Evolutionary conservation across 2,797 vertebrate genomes (phyloP).

Genomic region (Clarias fuscus): DNA sequence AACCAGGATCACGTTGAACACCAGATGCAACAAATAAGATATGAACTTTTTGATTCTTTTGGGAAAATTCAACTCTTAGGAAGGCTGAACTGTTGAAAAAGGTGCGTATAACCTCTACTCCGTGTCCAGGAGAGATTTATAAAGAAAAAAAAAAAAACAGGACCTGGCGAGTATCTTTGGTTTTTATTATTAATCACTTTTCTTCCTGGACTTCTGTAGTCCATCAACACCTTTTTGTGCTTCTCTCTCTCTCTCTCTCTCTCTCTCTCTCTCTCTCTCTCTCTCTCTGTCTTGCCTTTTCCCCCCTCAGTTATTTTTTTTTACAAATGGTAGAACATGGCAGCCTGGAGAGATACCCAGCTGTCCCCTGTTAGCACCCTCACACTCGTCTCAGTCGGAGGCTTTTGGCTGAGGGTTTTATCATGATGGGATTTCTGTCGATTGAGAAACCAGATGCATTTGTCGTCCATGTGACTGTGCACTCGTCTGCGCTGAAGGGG

Average conservation of each 20-base stretch:
- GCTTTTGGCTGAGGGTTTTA: constrained; percentile 25
- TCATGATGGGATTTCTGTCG: constrained; percentile 27
- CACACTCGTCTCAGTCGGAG: constrained; percentile 32
- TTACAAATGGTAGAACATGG: constrained; percentile 22
- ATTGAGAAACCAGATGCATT: constrained; percentile 26
- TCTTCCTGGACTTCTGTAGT: constrained; percentile 10
- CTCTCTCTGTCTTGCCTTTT: neutral
- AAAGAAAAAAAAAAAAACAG: neutral
- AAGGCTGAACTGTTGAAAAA: neutral
- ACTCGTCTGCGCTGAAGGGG: constrained; percentile 30
- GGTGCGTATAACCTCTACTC: neutral
- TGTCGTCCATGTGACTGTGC: constrained; percentile 18
- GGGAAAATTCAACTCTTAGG: neutral
- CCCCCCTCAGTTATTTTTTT: neutral
- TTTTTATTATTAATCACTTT: neutral
- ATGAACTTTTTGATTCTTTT: neutral
- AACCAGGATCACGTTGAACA: neutral
- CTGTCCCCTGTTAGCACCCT: constrained; percentile 45
- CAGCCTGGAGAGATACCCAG: constrained; percentile 24
- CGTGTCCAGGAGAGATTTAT: neutral
- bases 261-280: neutral
- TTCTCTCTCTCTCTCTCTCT: too few relatives aligned
- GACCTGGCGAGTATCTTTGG: neutral
- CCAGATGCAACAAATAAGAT: neutral
- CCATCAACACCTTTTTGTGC: neutral